Percentiles rank a stretch among this genome's conserved stretches.
Evolutionary conservation across 2,888 invertebrate genomes (phyloP).

Genomic region (Athalia rosae): DNA sequence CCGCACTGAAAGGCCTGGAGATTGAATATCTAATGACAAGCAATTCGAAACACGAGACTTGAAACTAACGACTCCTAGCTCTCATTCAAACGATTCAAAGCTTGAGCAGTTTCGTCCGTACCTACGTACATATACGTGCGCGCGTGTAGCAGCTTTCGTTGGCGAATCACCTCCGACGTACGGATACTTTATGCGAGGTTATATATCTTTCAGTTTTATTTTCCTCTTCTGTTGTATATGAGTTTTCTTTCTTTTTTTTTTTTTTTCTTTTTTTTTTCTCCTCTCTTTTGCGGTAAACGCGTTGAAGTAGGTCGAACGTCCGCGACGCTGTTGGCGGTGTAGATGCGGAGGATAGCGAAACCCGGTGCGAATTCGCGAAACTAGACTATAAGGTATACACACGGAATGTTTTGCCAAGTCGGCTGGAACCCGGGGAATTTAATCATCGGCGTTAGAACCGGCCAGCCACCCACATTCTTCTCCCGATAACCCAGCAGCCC

Average conservation of each 20-base stretch:
- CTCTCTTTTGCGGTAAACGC: conserved; percentile 1
- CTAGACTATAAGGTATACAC: neutral
- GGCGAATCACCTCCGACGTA: conserved; percentile 7
- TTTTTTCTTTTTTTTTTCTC: conserved; percentile 23
- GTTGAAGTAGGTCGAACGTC: conserved; percentile 19
- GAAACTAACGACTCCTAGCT: conserved; percentile 36
- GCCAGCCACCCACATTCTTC: neutral
- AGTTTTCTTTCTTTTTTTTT: conserved; percentile 38
- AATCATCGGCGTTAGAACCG: conserved; percentile 9
- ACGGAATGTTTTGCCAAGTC: conserved; percentile 11
- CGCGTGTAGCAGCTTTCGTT: neutral
- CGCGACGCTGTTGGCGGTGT: neutral
- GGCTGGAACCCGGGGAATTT: conserved; percentile 23
- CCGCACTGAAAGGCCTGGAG: conserved; percentile 36
- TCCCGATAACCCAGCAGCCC: neutral
- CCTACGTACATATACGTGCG: neutral
- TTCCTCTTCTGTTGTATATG: conserved; percentile 40
- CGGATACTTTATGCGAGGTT: conserved; percentile 4
- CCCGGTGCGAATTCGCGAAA: conserved; percentile 30
- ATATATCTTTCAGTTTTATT: neutral
- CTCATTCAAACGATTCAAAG: conserved; percentile 27
- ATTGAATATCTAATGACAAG: conserved; percentile 42
- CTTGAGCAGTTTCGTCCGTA: neutral
- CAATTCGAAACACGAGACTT: conserved; percentile 41
- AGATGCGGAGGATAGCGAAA: neutral